A percentile compares a stretch with the other conserved stretches of the same genome.
Conservation (phyloP, 2,797 vertebrate genomes). For the Eulemur albifrons region DNA sequence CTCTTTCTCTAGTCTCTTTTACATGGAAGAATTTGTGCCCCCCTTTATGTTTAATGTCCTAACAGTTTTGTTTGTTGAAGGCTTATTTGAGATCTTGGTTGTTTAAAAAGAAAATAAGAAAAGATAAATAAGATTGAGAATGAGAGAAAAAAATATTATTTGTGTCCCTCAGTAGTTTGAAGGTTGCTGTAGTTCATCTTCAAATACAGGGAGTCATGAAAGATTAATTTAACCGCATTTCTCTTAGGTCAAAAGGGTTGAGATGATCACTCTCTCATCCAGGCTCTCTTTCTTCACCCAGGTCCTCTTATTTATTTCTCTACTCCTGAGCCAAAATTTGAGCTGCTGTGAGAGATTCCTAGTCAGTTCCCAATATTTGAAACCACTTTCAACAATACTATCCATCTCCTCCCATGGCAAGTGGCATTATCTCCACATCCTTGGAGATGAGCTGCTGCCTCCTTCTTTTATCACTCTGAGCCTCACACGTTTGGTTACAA, state of each 20-base stretch:
- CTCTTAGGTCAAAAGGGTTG: constrained; percentile 74
- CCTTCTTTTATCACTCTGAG: constrained; percentile 81
- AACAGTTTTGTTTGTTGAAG: constrained; percentile 42
- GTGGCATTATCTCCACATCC: constrained; percentile 82
- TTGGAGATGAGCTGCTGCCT: constrained; percentile 80
- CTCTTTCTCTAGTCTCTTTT: neutral
- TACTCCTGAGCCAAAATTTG: constrained; percentile 75
- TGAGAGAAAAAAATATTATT: constrained; percentile 25
- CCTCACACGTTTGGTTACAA: constrained; percentile 79
- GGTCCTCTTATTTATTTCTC: constrained; percentile 62
- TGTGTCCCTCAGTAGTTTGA: constrained; percentile 62
- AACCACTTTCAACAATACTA: constrained; percentile 78
- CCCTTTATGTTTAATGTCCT: neutral
- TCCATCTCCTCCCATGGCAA: constrained; percentile 77
- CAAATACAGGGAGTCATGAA: constrained; percentile 57
- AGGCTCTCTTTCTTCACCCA: constrained; percentile 33
- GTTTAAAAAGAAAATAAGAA: constrained; percentile 62
- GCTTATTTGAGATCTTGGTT: constrained; percentile 63
- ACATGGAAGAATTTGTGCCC: neutral
- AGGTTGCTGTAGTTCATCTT: constrained; percentile 71
- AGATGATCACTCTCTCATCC: constrained; percentile 67
- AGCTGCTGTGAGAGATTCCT: constrained; percentile 69
- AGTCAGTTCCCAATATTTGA: constrained; percentile 78
- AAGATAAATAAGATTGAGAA: constrained; percentile 42
- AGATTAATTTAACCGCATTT: constrained; percentile 78